Conservation (phyloP, 2,113 vertebrate species). For the Circaetus gallicus region DNA sequence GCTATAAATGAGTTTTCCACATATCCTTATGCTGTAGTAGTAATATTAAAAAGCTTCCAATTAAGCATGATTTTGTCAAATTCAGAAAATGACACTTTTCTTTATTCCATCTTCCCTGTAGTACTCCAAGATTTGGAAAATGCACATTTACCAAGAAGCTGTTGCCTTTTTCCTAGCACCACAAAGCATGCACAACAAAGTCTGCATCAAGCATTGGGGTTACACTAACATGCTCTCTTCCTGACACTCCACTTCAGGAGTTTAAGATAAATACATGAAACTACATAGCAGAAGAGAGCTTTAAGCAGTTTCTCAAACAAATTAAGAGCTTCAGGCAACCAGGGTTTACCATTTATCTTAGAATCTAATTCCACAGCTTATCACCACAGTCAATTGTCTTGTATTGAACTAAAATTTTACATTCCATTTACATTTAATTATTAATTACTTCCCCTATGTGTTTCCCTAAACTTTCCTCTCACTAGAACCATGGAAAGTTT, state of each 20-base stretch:
- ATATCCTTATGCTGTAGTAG: not conserved
- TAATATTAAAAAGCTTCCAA: not conserved
- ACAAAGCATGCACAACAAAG: not conserved
- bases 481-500: not conserved
- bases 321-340: not conserved
- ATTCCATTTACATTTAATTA: not conserved
- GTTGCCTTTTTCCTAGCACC: not conserved
- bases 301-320: not conserved
- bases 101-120: not conserved
- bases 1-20: not conserved
- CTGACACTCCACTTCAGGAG: not conserved
- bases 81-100: not conserved
- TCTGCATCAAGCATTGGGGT: rapidly evolving
- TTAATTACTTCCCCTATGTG: not conserved
- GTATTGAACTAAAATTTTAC: not conserved
- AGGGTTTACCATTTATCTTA: not conserved
- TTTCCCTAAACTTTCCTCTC: not conserved
- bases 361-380: not conserved
- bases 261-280: not conserved
- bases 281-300: not conserved
- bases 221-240: not conserved
- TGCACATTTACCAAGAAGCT: not conserved
- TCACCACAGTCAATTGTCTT: not conserved
- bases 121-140: not conserved
- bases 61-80: not conserved